phyloP scores from a whole-genome alignment of 2,888 invertebrate species.

The Lasiommata megera region DNA sequence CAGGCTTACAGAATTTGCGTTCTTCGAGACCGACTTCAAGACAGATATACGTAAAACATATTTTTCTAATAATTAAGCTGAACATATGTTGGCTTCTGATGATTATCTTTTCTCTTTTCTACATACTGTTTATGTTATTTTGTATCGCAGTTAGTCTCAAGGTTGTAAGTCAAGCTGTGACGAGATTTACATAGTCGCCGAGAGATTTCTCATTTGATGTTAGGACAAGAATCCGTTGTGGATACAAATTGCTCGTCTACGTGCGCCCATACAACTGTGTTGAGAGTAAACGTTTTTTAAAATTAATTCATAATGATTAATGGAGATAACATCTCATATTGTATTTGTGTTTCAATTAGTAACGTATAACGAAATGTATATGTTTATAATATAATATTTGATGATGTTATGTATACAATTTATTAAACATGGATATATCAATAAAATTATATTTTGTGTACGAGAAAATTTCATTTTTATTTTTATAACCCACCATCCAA shows the following conservation, averaged over 20 bases:
- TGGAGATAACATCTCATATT: slow-evolving; percentile 80
- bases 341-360: slow-evolving; percentile 80
- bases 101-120: no score
- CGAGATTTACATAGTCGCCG: background rate
- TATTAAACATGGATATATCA: slow-evolving; percentile 82
- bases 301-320: slow-evolving; percentile 65
- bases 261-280: slow-evolving; percentile 43
- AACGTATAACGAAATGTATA: slow-evolving; percentile 81
- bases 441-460: slow-evolving; percentile 83
- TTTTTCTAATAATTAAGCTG: no score
- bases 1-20: no score
- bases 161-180: background rate
- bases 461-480: slow-evolving; percentile 67
- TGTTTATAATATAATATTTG: slow-evolving; percentile 82
- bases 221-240: background rate
- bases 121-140: no score
- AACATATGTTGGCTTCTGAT: no score
- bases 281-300: slow-evolving; percentile 65
- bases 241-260: background rate
- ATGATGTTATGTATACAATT: slow-evolving; percentile 82
- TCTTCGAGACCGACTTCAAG: no score
- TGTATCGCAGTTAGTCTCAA: background rate
- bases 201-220: background rate
- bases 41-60: no score
- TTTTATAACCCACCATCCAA: slow-evolving; percentile 33